Evolutionary conservation across 92 coral and sea anemone species (phyloP).

Genomic region (Heliopora coerulea): DNA sequence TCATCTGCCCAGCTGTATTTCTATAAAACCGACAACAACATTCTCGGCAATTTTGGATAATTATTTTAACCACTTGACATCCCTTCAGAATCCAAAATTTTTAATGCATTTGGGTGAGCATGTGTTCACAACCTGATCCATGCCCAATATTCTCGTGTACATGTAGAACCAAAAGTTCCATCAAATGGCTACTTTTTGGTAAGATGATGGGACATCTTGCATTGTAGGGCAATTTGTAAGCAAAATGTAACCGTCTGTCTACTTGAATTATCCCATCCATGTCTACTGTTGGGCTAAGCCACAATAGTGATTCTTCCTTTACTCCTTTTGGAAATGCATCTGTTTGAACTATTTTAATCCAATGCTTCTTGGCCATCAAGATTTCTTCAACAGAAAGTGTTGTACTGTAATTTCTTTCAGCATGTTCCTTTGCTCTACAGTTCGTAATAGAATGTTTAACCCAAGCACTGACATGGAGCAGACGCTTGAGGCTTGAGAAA

Average conservation of each 20-base stretch:
- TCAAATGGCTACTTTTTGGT: too few species aligned
- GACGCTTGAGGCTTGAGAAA: conserved; percentile 43
- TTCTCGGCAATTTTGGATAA: too few species aligned
- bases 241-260: conserved; percentile 38
- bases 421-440: conserved; percentile 10
- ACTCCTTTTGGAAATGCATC: conserved; percentile 40
- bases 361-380: conserved; percentile 5
- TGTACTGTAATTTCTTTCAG: background rate
- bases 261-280: conserved; percentile 21
- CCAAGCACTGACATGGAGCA: conserved; percentile 43
- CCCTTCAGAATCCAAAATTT: too few species aligned
- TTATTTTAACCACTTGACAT: too few species aligned
- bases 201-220: too few species aligned
- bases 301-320: conserved; percentile 15
- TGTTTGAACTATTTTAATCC: conserved; percentile 39
- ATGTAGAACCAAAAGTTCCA: too few species aligned
- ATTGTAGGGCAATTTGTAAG: conserved; percentile 50
- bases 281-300: conserved; percentile 34
- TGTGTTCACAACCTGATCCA: too few species aligned
- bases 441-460: conserved; percentile 32
- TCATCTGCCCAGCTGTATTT: too few species aligned
- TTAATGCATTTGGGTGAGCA: too few species aligned
- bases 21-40: too few species aligned
- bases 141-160: too few species aligned
- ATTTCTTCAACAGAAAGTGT: conserved; percentile 19